A percentile compares a stretch with the other conserved stretches of the same genome.
Evolutionary conservation across 2,888 invertebrate species (phyloP).

Genomic region (Clunio marinus): DNA sequence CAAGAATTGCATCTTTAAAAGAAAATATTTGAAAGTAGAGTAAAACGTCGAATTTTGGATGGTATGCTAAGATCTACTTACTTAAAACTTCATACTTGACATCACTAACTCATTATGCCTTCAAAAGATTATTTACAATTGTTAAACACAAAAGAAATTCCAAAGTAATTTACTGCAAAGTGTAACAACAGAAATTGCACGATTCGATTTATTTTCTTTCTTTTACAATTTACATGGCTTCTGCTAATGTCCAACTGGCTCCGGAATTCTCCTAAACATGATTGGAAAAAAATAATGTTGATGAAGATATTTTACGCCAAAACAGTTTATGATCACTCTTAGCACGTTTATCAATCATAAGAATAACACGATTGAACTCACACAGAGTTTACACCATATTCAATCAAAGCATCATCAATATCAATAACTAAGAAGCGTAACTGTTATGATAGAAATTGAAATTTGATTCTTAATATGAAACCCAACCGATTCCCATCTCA

Average conservation of each 20-base stretch:
- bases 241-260: slow-evolving; percentile 3
- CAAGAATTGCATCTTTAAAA: not conserved
- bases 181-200: not conserved
- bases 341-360: not conserved
- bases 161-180: not conserved
- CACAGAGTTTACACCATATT: not conserved
- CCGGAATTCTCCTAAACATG: not conserved
- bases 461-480: too few relatives aligned
- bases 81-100: too few relatives aligned
- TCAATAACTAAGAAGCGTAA: not conserved
- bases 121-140: too few relatives aligned
- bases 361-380: not conserved
- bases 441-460: not conserved
- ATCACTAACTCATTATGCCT: too few relatives aligned
- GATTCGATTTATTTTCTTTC: slow-evolving; percentile 1
- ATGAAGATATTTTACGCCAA: not conserved
- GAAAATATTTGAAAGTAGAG: too few relatives aligned
- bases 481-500: not conserved
- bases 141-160: slow-evolving; percentile 18
- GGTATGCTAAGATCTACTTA: too few relatives aligned
- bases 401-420: slow-evolving; percentile 4
- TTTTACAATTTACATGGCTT: not conserved
- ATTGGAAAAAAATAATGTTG: not conserved
- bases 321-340: not conserved
- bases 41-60: too few relatives aligned